phyloP scores from a whole-genome alignment of 1,140 invertebrate species.

The Belonocnema kinseyi region DNA sequence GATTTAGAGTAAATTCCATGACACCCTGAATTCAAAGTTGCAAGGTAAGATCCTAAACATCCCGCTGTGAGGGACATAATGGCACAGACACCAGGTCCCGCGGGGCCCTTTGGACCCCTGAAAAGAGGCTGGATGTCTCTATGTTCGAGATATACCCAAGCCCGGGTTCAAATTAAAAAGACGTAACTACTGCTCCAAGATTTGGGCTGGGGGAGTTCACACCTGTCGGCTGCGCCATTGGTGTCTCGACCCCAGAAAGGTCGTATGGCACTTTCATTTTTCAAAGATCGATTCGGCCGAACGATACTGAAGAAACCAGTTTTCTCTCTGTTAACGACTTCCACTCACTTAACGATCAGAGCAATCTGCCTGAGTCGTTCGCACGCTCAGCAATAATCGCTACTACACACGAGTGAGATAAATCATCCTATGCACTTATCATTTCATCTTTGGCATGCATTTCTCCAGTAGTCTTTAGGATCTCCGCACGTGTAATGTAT shows the following conservation, averaged over 20 bases:
- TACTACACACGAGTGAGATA: constrained; percentile 9
- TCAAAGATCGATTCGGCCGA: neutral
- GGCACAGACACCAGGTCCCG: neutral
- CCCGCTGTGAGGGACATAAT: constrained; percentile 2
- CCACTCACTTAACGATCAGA: constrained; percentile 26
- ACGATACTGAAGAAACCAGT: neutral
- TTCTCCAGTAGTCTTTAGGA: constrained; percentile 16
- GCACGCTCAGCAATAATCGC: constrained; percentile 27
- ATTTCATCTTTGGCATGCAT: constrained; percentile 24
- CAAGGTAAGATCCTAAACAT: neutral
- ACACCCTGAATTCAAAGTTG: neutral
- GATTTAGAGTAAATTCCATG: neutral
- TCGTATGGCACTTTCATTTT: constrained; percentile 29
- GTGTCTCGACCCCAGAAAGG: constrained; percentile 3
- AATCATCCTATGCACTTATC: constrained; percentile 18
- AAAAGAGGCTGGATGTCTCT: constrained; percentile 1
- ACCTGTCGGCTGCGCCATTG: constrained; percentile 31
- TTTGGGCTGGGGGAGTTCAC: constrained; percentile 22
- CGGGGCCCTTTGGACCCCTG: constrained; percentile 8
- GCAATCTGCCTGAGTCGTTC: constrained; percentile 10
- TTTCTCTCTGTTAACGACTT: constrained; percentile 18
- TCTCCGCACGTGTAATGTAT: constrained; percentile 28
- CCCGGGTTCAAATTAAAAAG: neutral
- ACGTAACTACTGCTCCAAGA: neutral
- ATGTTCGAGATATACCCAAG: neutral